Conservation (phyloP, 2,113 vertebrate genomes). For the Brienomyrus longianalis region DNA sequence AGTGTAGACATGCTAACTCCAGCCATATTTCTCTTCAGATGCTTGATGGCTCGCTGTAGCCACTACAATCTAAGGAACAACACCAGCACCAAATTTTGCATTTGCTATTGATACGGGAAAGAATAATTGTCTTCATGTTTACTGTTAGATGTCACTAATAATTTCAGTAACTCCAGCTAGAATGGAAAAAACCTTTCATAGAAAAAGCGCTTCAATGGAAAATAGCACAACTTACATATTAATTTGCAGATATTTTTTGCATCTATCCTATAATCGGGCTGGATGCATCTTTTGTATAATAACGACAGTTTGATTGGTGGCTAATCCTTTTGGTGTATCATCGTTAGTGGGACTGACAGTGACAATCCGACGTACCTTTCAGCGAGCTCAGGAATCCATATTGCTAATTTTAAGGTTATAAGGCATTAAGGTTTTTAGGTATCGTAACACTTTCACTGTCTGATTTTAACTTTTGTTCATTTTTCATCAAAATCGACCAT, state of each 20-base stretch:
- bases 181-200: background rate
- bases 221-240: background rate
- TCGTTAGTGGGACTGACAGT: background rate
- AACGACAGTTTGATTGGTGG: background rate
- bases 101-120: background rate
- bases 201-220: background rate
- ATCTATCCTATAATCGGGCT: background rate
- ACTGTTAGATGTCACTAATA: conserved; percentile 5
- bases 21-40: background rate
- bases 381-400: conserved; percentile 59
- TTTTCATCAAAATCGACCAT: background rate
- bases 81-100: background rate
- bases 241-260: background rate
- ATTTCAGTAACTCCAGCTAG: conserved; percentile 3
- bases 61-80: background rate
- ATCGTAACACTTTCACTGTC: background rate
- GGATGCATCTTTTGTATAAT: background rate
- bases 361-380: conserved; percentile 15
- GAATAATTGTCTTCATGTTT: background rate
- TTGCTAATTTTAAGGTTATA: background rate
- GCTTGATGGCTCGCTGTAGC: background rate
- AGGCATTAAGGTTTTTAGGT: background rate
- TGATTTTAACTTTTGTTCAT: background rate
- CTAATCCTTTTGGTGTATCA: background rate
- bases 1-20: background rate